Conservation (phyloP, 2,797 vertebrate genomes). For the Pangasius djambal region DNA sequence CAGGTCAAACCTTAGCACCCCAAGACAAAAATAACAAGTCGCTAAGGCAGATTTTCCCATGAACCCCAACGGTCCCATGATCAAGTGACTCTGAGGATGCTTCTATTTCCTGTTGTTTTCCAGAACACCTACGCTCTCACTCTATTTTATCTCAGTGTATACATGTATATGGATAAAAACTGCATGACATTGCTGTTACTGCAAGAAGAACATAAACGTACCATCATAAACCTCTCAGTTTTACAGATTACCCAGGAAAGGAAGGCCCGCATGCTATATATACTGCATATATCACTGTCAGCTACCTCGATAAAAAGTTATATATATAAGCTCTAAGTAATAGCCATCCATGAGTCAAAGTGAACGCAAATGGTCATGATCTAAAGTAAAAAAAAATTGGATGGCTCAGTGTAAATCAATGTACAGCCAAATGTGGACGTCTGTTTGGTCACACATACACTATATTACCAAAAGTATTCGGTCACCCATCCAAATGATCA, state of each 20-base stretch:
- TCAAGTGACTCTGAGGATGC: background rate
- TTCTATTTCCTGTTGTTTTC: slow-evolving; percentile 9
- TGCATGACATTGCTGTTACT: background rate
- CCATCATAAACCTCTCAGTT: background rate
- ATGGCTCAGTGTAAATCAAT: background rate
- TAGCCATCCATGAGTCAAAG: background rate
- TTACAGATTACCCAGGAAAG: background rate
- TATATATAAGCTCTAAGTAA: background rate
- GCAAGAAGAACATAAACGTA: background rate
- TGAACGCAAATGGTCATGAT: background rate
- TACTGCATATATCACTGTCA: background rate
- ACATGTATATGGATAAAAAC: background rate
- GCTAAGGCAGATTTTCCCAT: slow-evolving; percentile 25
- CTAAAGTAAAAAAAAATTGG: background rate
- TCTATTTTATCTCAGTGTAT: background rate
- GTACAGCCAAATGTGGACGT: background rate
- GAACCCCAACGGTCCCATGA: background rate
- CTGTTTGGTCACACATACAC: too few species aligned
- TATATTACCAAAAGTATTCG: too few species aligned
- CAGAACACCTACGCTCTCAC: background rate
- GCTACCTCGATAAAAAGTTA: background rate
- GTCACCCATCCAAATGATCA: too few species aligned
- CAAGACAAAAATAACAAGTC: slow-evolving; percentile 34
- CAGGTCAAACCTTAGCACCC: slow-evolving; percentile 2
- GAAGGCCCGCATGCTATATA: background rate